Conservation (phyloP, 2,113 vertebrate genomes). For the Grammomys dolichurus region DNA sequence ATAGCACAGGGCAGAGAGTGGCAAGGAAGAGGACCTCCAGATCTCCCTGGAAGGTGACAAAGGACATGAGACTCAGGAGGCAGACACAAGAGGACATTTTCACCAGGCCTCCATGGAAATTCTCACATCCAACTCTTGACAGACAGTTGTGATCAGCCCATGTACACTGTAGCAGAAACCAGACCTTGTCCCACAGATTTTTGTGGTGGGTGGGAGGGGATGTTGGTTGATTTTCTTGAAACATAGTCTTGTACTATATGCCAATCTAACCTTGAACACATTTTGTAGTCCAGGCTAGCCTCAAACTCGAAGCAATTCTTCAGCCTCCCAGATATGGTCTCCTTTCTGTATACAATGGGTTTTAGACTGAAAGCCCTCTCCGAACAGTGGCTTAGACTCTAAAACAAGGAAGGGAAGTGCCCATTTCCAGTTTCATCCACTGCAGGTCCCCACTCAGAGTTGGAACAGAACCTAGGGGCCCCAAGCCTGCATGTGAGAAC, state of each 20-base stretch:
- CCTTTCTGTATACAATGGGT: neutral
- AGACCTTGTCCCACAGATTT: neutral
- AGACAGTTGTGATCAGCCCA: neutral
- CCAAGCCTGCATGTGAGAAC: constrained; percentile 57
- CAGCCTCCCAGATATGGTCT: neutral
- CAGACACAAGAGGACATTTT: neutral
- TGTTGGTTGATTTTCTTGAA: neutral
- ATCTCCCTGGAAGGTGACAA: neutral
- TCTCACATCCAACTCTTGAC: neutral
- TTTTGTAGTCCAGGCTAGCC: neutral
- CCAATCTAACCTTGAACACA: neutral
- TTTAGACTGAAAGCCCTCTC: neutral
- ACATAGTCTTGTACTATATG: neutral
- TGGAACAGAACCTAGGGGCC: constrained; percentile 12
- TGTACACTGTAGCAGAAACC: neutral
- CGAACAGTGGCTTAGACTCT: neutral
- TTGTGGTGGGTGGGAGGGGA: no score
- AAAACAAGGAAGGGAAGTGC: constrained; percentile 17
- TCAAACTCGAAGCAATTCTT: neutral
- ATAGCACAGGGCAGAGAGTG: rapidly evolving
- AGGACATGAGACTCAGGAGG: neutral
- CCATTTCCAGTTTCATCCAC: neutral
- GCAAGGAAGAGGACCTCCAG: rapidly evolving
- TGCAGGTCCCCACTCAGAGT: constrained; percentile 55
- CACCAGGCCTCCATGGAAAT: neutral